Base-by-base conservation (phyloP, 2,888 invertebrate genomes). In the Lypha dubia region DNA sequence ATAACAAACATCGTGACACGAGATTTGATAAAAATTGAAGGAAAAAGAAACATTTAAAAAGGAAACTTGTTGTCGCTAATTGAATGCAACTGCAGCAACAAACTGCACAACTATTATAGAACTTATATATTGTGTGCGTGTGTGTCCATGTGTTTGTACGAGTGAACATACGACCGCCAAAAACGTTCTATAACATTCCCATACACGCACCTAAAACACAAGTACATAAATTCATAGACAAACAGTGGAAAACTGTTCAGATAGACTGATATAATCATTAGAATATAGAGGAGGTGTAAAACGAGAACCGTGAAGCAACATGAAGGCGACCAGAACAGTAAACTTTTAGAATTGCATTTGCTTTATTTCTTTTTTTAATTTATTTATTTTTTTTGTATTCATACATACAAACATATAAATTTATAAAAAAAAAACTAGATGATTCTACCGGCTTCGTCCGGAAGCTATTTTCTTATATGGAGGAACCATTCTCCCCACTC, bases 41-140 rank as follows among this genome's bases (percentile, higher is more conserved):
- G n/a, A 81, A 85, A 79, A 80, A 77, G 83, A 77, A 84, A 81
- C 74, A 83, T 77, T 81, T 79, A 74, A 81, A 86, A 83, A 86
- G 86, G 86, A 86, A 86, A 87, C 83, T 85, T 86, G 86, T 83
- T 86, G 86, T 84, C 81, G 80, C 80, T 83, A 86, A 80, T 83
- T 84, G 68, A 82, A 85, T 82, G 76, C 80, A 83, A 81, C 76
- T 83, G 75, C 79, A 75, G 44, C 62, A 63, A 53, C 65, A 51
- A 68, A 28, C 71, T 44, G 28, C 60, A 46, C 71, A 67, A 65
- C 76, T 76, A 71, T 56, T 49, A 75, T 79, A 77, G 63, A 79
- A 75, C 65, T 63, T 68, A 76, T 44, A n/a, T n/a, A n/a, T n/a
- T n/a, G n/a, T 51, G 56, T 62, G n/a, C n/a, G n/a, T 63, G 24